Evolutionary conservation across 2,797 vertebrate genomes (phyloP), one percentile per base, ranked within the genome.

Genomic region (Glyptemys insculpta): DNA sequence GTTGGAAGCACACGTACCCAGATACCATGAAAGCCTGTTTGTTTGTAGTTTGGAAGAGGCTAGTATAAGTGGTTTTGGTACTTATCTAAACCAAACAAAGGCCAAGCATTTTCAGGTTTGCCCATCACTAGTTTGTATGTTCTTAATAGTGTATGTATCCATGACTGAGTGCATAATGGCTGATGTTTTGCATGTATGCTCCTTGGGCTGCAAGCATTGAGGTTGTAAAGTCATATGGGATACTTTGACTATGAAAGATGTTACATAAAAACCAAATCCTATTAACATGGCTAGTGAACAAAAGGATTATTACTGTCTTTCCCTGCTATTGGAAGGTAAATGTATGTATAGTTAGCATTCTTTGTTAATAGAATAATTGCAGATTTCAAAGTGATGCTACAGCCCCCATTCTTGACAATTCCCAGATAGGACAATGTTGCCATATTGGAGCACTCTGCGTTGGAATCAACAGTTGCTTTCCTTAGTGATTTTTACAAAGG

Each of bases 401-500:
- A 74, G 47, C 16, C 81, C 29, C 65, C 79, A 34, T 15, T 82
- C 19, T 59, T 86, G 47, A 87, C 25, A 31, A 78, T 47, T 47
- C 25, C 44, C 44, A 49, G 27, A 76, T 47, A 76, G 74, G 88
- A 0, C 41, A 25, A 27, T 19, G 87, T 14, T 57, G 23, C 9
- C 76, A 92, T 85, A 92, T 76, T 37, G 34, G n/a, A 37, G 19
- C n/a, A 37, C 74, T 89, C 2, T 50, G 65, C 88, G 50, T 72
- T 86, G 91, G 47, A 92, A 90, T 54, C 62, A 94, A 87, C 19
- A 82, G 25, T 87, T 94, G 53, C 80, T 90, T 92, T 93, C 16
- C 80, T 88, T 94, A 53, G 47, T 90, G 92, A 88, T n/a, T 95
- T 96, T 96, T 78, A 72, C 41, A 82, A 94, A 65, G 7, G 41